Percentiles rank a stretch among this genome's conserved stretches.
These are phyloP conservation scores for Alentia gelatinosa DNA, from an alignment of 2,888 invertebrate genomes.

Conservation along the genomic window DNA sequence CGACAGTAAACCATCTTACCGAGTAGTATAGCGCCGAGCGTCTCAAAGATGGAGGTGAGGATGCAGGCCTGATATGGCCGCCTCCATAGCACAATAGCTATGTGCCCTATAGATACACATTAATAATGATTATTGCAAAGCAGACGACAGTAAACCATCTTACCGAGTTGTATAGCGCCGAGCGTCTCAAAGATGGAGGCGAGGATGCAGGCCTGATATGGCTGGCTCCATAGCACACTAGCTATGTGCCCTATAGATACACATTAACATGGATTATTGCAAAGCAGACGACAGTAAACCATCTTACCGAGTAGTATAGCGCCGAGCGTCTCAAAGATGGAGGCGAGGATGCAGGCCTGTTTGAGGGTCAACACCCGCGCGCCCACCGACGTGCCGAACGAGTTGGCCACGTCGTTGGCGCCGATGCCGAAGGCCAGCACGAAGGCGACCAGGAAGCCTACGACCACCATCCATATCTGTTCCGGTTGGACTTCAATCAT, in stretches of 20 bases:
- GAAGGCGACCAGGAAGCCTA: constrained; percentile 97
- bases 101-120: too few relatives aligned
- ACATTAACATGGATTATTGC: neutral
- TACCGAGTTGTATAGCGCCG: constrained; percentile 96
- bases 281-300: neutral
- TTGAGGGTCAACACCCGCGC: constrained; percentile 95
- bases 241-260: too few relatives aligned
- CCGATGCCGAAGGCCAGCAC: constrained; percentile 98
- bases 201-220: constrained; percentile 96
- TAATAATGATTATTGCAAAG: too few relatives aligned
- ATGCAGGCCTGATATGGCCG: constrained; percentile 98
- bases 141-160: too few relatives aligned
- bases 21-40: constrained; percentile 95
- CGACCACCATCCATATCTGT: constrained; percentile 89
- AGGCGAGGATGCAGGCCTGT: constrained; percentile 97
- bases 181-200: constrained; percentile 98
- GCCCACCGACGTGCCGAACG: constrained; percentile 99
- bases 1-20: too few relatives aligned
- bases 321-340: constrained; percentile 97
- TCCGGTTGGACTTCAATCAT: constrained; percentile 67
- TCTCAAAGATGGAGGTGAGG: constrained; percentile 98
- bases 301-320: constrained; percentile 93
- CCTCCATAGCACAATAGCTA: too few relatives aligned
- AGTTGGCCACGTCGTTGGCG: constrained; percentile 99
- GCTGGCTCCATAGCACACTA: too few relatives aligned